Conservation (phyloP, 2,113 vertebrate species). For the Cyprinodon brontotheroides region DNA sequence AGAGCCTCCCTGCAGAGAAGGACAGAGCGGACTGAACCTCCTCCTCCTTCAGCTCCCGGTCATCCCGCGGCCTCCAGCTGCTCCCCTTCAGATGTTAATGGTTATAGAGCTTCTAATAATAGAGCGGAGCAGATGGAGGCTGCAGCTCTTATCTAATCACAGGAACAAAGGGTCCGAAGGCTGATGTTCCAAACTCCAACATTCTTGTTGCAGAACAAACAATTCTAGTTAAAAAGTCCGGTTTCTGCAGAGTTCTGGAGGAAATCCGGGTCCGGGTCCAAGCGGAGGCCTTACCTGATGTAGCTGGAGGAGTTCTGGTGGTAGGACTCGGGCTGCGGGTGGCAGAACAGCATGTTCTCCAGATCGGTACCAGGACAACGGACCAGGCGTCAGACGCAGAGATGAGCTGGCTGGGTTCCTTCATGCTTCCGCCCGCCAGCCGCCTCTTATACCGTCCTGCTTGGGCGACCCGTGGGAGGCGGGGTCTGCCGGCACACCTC, state of each 20-base stretch:
- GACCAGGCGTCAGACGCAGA: not conserved
- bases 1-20: constrained; percentile 87
- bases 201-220: not conserved
- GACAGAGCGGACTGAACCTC: not conserved
- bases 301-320: constrained; percentile 86
- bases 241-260: too few relatives aligned
- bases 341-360: constrained; percentile 88
- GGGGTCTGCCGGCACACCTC: constrained; percentile 35
- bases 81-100: not conserved
- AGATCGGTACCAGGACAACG: not conserved
- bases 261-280: too few relatives aligned
- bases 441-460: constrained; percentile 67
- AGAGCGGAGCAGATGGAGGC: too few relatives aligned
- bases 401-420: constrained; percentile 16
- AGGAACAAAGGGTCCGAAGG: constrained; percentile 1
- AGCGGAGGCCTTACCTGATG: constrained; percentile 80
- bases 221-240: not conserved
- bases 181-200: not conserved
- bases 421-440: not conserved
- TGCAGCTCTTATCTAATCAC: not conserved
- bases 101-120: too few relatives aligned
- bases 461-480: constrained; percentile 56
- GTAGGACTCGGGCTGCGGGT: constrained; percentile 90
- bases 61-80: not conserved
- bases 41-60: too few relatives aligned